Base-by-base conservation (phyloP, 1,140 invertebrate species). In the Sesamia nonagrioides region DNA sequence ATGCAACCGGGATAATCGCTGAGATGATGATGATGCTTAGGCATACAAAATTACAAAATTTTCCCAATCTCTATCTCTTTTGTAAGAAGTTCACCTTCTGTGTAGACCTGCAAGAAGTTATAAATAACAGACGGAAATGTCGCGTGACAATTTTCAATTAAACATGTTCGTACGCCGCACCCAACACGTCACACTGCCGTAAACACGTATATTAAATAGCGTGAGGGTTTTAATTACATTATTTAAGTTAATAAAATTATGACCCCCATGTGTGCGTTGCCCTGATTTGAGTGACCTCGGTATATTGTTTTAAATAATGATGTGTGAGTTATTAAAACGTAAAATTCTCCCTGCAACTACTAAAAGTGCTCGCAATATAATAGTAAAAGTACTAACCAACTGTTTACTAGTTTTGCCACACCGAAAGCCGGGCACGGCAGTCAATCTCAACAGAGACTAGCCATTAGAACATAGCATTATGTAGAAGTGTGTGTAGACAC, bases 71-170 rank as follows among this genome's bases (percentile, higher is more conserved):
- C n/a, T n/a, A n/a, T n/a, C n/a, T n/a, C n/a, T n/a, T n/a, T n/a
- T n/a, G n/a, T n/a, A n/a, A n/a, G 18, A 66, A 66, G 6, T 71
- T 54, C 11, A 73, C 69, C 69, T 73, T 73, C 69, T 73, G 15
- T 18, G 0, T 42, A 40, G 9, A 37, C 33, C 52, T 35, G 13
- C 9, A 33, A 50, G n/a, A 33, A 27, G 37, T 74, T 60, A 75
- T 61, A 75, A 75, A 75, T 75, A 61, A 61, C 72, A 35, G 40
- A 18, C 40, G 40, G 72, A 40, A 75, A 48, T 48, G 58, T 79
- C 37, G 82, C 82, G 82, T 84, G 82, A 84, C 82, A 76, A 79
- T 84, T 79, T 81, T 81, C 82, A 81, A 84, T 84, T 84, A 81
- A 81, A 79, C 68, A 61, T 63, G 45, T 80, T 68, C 56, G 56